Evolutionary conservation across 2,888 invertebrate genomes (phyloP).

Genomic region (Belgica antarctica): DNA sequence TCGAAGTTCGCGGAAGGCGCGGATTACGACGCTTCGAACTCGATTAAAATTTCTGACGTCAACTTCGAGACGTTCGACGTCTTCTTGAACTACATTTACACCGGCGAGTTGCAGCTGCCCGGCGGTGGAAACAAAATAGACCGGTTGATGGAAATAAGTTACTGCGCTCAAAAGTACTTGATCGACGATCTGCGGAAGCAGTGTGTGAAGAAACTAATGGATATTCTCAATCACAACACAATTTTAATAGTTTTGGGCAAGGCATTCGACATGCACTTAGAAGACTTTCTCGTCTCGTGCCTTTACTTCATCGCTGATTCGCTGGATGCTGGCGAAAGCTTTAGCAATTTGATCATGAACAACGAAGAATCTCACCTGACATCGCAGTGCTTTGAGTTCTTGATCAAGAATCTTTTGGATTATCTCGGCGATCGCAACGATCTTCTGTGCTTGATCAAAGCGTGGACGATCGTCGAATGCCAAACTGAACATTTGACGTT

Average conservation of each 20-base stretch:
- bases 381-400: slow-evolving; percentile 27
- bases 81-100: slow-evolving; percentile 53
- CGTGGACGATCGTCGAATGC: slow-evolving; percentile 19
- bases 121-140: slow-evolving; percentile 47
- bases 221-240: slow-evolving; percentile 19
- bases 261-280: slow-evolving; percentile 32
- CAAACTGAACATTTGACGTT: neutral
- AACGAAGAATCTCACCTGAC: neutral
- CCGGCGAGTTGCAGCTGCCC: slow-evolving; percentile 47
- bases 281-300: slow-evolving; percentile 11
- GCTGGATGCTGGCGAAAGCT: neutral
- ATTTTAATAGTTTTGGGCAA: slow-evolving; percentile 18
- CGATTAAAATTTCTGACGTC: slow-evolving; percentile 56
- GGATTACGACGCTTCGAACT: slow-evolving; percentile 56
- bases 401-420: slow-evolving; percentile 33
- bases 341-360: slow-evolving; percentile 29
- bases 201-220: slow-evolving; percentile 8
- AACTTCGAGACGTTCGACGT: slow-evolving; percentile 54
- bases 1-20: slow-evolving; percentile 65
- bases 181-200: slow-evolving; percentile 50
- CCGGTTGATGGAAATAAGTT: slow-evolving; percentile 53
- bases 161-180: slow-evolving; percentile 54
- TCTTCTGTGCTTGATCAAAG: slow-evolving; percentile 30
- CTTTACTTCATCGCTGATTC: slow-evolving; percentile 23
- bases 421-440: slow-evolving; percentile 33